These are phyloP conservation scores for Phrixothrix hirtus DNA, from an alignment of 2,888 invertebrate genomes.

Conservation along the genomic window DNA sequence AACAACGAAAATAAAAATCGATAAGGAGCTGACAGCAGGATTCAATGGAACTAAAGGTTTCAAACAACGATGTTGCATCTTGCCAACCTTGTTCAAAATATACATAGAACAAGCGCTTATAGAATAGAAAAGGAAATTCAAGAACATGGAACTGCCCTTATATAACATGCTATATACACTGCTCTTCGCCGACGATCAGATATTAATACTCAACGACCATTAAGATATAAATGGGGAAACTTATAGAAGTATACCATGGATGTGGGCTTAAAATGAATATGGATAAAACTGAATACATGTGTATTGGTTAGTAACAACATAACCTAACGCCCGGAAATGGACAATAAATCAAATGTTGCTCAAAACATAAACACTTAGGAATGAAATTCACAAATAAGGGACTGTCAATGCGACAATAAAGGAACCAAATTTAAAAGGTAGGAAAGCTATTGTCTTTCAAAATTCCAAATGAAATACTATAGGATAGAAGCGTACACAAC, in stretches of 20 bases:
- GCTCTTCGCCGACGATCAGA: too few species aligned
- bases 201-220: too few species aligned
- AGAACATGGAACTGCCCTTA: too few species aligned
- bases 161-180: too few species aligned
- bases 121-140: too few species aligned
- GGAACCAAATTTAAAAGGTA: slow-evolving; percentile 23
- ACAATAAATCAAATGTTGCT: neutral
- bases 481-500: slow-evolving; percentile 30
- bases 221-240: neutral
- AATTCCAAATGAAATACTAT: slow-evolving; percentile 24
- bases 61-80: too few species aligned
- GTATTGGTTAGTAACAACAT: neutral
- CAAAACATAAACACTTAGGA: slow-evolving; percentile 23
- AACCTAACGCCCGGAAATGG: neutral
- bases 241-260: neutral
- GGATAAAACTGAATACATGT: slow-evolving; percentile 1
- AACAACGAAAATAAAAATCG: too few species aligned
- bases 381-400: slow-evolving; percentile 26
- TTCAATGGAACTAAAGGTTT: too few species aligned
- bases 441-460: slow-evolving; percentile 25
- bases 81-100: too few species aligned
- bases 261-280: neutral
- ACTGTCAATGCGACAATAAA: slow-evolving; percentile 24
- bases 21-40: too few species aligned
- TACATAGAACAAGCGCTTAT: too few species aligned